phyloP scores from a whole-genome alignment of 1,140 invertebrate species.

The Popillia japonica region DNA sequence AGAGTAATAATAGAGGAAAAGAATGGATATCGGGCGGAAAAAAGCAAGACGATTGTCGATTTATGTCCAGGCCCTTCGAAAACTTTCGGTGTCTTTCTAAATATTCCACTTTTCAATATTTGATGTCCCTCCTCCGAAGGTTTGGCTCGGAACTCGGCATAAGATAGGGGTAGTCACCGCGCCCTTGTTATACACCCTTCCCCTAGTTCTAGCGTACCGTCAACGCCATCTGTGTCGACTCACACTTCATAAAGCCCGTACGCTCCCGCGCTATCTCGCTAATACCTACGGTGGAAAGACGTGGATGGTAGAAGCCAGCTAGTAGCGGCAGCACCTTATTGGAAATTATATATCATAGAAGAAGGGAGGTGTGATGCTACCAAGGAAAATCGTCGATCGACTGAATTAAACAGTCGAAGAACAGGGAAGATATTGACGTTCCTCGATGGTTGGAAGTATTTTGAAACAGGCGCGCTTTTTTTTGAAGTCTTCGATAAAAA shows the following conservation, averaged over 20 bases:
- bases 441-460: conserved; percentile 2
- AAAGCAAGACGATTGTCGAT: conserved; percentile 38
- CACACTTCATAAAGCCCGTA: conserved; percentile 55
- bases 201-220: conserved; percentile 45
- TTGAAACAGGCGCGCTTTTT: neutral
- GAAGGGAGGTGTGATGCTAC: conserved; percentile 19
- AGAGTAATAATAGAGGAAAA: neutral
- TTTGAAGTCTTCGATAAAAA: neutral
- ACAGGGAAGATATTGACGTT: conserved; percentile 11
- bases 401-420: conserved; percentile 25
- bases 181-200: neutral
- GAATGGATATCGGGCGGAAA: neutral
- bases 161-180: conserved; percentile 6
- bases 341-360: conserved; percentile 50
- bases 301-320: conserved; percentile 48
- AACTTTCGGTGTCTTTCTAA: conserved; percentile 43
- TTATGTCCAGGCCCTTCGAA: conserved; percentile 42
- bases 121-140: conserved; percentile 51
- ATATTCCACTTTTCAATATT: conserved; percentile 54
- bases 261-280: conserved; percentile 51
- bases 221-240: conserved; percentile 55
- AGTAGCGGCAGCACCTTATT: conserved; percentile 47
- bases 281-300: conserved; percentile 52
- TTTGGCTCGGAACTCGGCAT: conserved; percentile 37
- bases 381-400: neutral